Base-by-base conservation (phyloP, 2,113 vertebrate genomes). In the Apteryx owenii region DNA sequence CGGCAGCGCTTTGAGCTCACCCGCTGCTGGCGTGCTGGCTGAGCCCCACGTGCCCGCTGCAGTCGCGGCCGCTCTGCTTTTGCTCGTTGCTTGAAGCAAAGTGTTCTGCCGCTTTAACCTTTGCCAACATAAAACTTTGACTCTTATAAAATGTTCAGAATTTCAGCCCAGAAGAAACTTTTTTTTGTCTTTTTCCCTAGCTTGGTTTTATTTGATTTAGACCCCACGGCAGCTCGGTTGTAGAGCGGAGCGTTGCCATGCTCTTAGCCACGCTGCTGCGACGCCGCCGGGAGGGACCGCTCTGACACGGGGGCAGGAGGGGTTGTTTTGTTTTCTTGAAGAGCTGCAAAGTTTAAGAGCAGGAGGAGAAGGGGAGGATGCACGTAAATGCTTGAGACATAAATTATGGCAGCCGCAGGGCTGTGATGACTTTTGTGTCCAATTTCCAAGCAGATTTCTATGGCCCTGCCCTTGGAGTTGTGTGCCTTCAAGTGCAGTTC, bases 281-380 rank as follows among this genome's bases (percentile, higher is more conserved):
- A 4, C 44, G 51, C 46, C 12, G 42, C 42, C 4, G 1, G 53
- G 58, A 85, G 40, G 51, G 58, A 50, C 56, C 38, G 8, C n/a
- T 7, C 38, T 5, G 3, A 38, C 11, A 5, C 0, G 0, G 31
- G 72, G 42, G 10, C 11, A 13, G 42, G 42, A 44, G 42, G 7
- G 8, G 33, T 65, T 13, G 42, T 3, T 44, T 84, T 44, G 53
- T 78, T 58, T 77, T 44, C 84, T 68, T 60, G 70, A 48, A 51
- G 42, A 92, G 78, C 20, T 70, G 92, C 77, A 46, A 79, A 88
- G 77, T 73, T 92, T 73, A 89, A 91, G 92, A 87, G 83, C 65
- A 36, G 38, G n/a, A 88, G 36, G 33, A 58, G 62, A 86, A 88
- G 28, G 46, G 92, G 88, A 90, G 73, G 73, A 89, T 54, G 58